Conservation (phyloP, 1,140 invertebrate species). For the Uloborus diversus region DNA sequence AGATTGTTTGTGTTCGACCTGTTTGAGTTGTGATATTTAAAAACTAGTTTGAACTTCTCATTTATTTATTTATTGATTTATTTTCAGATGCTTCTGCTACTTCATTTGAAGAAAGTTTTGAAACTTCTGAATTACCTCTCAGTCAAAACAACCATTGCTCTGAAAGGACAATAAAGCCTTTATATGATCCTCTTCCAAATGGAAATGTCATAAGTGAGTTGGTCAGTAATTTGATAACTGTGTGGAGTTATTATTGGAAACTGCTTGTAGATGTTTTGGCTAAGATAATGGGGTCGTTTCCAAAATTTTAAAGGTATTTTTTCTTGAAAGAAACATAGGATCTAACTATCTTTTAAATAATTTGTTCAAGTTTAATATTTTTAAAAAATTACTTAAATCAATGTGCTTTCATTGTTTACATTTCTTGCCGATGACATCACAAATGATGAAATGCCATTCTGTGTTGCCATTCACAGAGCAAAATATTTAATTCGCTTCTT, state of each 20-base stretch:
- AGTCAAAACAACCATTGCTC: not conserved
- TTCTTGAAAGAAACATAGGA: not conserved
- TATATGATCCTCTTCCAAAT: conserved; percentile 23
- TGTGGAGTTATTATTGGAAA: not conserved
- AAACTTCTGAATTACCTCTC: not conserved
- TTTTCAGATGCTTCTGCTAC: not conserved
- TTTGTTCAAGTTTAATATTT: not conserved
- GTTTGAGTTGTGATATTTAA: not conserved
- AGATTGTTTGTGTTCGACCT: not conserved
- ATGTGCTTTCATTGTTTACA: too few species aligned
- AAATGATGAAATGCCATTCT: too few species aligned
- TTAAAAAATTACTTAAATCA: not conserved
- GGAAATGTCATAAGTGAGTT: conserved; percentile 13
- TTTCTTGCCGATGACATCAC: too few species aligned
- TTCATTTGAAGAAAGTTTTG: not conserved
- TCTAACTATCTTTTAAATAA: not conserved
- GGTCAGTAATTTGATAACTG: not conserved
- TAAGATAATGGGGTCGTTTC: not conserved
- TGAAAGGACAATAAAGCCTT: not conserved
- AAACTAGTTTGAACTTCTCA: not conserved
- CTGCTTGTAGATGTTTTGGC: not conserved
- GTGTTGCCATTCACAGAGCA: too few species aligned
- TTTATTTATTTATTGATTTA: not conserved
- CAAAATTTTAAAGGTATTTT: not conserved
- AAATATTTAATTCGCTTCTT: too few species aligned